Evolutionary conservation across 2,888 invertebrate species (phyloP), one percentile per base, ranked within the genome.

Genomic region (Drosophila tanythrix): DNA sequence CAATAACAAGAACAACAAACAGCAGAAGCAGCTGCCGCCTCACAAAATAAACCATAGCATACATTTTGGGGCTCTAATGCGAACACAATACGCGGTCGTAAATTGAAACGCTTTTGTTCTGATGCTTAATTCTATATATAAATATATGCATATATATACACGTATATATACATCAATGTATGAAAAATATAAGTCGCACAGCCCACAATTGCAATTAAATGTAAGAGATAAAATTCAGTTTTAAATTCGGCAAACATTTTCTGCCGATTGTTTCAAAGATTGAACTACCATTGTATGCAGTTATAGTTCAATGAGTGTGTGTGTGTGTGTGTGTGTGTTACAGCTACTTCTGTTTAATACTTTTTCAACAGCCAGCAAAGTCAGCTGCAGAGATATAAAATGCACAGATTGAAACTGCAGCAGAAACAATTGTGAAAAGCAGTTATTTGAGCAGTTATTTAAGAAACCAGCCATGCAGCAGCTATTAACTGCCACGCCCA

Each of bases 1-100:
- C 56, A 55, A 31, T 50, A 57, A 67, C 64, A 57, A 33, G 46
- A 60, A 31, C 63, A 56, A 31, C 62, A 71, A 53, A n/a, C 55
- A 56, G 62, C 50, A 53, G 64, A 43, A 65, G 40, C 66, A 67
- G 79, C 79, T 82, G 82, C 70, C 58, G 65, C 50, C 62, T 52
- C 21, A 67, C 68, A 36, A 18, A 33, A 25, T 33, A 75, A 79
- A 74, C 27, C 58, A 50, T 79, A 79, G 75, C 80, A 81, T 82
- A 81, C 76, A 79, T 81, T 79, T 79, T 68, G 59, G 76, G 76
- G 72, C 67, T 3, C 5, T 55, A 46, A 59, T 25, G 53, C 38
- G 46, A 27, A 63, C 40, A 43, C 31, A 43, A 21, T 21, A 43
- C 15, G 1, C 6, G 21, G 31, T 57, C 8, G 31, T 21, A 57